A percentile compares a stretch with the other conserved stretches of the same genome.
These are phyloP conservation scores for Naja naja DNA, from an alignment of 2,113 vertebrate species.

Conservation along the genomic window DNA sequence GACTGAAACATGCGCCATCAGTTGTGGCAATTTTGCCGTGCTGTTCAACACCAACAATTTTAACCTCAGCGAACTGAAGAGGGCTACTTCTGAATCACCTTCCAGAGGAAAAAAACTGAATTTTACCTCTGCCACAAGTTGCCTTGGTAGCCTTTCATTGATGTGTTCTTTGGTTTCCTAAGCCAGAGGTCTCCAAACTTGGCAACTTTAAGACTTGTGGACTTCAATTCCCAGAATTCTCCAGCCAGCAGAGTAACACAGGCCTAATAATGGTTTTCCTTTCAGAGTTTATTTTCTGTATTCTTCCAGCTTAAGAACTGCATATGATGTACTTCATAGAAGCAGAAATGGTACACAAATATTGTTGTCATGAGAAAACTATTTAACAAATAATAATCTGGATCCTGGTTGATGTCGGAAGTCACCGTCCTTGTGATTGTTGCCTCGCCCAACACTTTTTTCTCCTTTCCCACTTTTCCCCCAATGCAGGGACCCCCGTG, in stretches of 20 bases:
- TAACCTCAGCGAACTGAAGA: not conserved
- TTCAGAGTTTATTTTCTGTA: not conserved
- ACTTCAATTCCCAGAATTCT: too few relatives aligned
- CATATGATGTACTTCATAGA: not conserved
- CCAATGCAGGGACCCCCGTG: conserved; percentile 85
- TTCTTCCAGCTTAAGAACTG: not conserved
- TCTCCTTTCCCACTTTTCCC: not conserved
- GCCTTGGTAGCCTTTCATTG: not conserved
- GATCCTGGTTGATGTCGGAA: not conserved
- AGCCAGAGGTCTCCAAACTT: not conserved
- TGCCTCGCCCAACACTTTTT: not conserved
- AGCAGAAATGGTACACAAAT: not conserved
- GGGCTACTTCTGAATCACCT: not conserved
- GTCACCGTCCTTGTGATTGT: not conserved
- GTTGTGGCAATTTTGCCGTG: not conserved
- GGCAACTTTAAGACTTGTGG: too few relatives aligned
- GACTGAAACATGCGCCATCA: not conserved
- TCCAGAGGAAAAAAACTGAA: not conserved
- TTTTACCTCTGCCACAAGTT: not conserved
- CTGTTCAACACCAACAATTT: not conserved
- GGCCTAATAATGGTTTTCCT: not conserved
- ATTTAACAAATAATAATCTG: not conserved
- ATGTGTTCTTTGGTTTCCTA: not conserved
- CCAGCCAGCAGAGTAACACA: too few relatives aligned
- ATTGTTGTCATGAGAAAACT: not conserved